Evolutionary conservation across 2,113 vertebrate genomes (phyloP), one percentile per base, ranked within the genome.

Genomic region (Strigops habroptila): DNA sequence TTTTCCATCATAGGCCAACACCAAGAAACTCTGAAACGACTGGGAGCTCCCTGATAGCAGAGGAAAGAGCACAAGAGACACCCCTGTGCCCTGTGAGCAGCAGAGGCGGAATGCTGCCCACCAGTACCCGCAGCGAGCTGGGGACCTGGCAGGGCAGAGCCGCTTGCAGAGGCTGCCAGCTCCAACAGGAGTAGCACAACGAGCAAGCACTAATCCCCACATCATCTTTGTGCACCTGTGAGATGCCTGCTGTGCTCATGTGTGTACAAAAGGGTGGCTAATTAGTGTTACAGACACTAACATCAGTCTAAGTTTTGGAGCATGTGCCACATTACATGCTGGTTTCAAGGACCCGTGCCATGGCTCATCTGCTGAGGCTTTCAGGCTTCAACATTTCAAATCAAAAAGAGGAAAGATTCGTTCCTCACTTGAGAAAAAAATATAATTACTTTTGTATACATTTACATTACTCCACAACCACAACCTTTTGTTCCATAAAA

Each of bases 121-220:
- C 22, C 44, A 4, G 43, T 2, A 2, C 55, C 57, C 1, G 1
- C 28, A 4, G 41, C 4, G 0, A n/a, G 41, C 57, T n/a, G 57
- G 63, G 70, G 57, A 17, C 23, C 37, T 49, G 55, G 41, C 63
- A 31, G 46, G 86, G 82, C 82, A 24, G 6, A 35, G 69, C 27
- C 0, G 3, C 41, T 14, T 3, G 8, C 68, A 52, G 53, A 3
- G 14, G 48, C 84, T 69, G 88, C 60, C 68, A 31, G 82, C 46
- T 57, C 44, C 8, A 0, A 22, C 27, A 0, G 0, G 8, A 79
- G 67, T 2, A 14, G 46, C 12, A 5, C 5, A 27, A 12, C 0
- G 2, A 24, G 67, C 60, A 21, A 64, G 33, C 46, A 31, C 53
- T 4, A 8, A 65, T 37, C 35, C 81, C 52, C 43, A 6, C 39